Base-by-base conservation (phyloP, 2,113 vertebrate species). In the Hypocryptadius cinnamomeus region DNA sequence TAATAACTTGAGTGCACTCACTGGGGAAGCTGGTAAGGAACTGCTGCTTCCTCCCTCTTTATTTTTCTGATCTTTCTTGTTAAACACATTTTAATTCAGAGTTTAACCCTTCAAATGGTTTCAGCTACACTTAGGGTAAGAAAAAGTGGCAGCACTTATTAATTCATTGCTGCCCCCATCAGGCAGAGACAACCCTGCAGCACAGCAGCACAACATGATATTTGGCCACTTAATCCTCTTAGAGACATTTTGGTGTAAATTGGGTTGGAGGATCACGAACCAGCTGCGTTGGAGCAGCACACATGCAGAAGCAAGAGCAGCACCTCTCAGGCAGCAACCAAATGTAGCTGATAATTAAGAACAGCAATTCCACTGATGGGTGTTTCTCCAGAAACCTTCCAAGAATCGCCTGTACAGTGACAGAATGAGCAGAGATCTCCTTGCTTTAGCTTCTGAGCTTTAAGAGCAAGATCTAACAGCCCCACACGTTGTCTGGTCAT, bases 91-190 rank as follows among this genome's bases (percentile, higher is more conserved):
- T 92, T 54, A 76, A 72, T 81, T 85, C 73, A 73, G 82, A 85
- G 17, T 85, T 94, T 69, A 85, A 93, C 57, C 51, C 76, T 84
- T 51, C 66, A 50, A 68, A 74, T 21, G 53, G 33, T 65, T 91
- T 89, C 74, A 89, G 74, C 84, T 80, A n/a, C 57, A 40, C 53
- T 87, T 19, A 73, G 65, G 79, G 69, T 57, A 80, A 54, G 76
- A 81, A 80, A 61, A 92, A 92, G 56, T 50, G 84, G 73, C 87
- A 83, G 69, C 70, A 82, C 87, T 96, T 95, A 83, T 12, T 90
- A 96, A 96, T 94, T 97, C 94, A 94, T 95, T 97, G 95, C 96
- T 96, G 96, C 95, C 96, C 95, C 95, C 96, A 40, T 94, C 96
- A 96, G 96, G 90, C 96, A 89, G 79, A 95, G 92, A 93, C 79